Evolutionary conservation across 1,140 invertebrate genomes (phyloP), one percentile per base, ranked within the genome.

Genomic region (Mactra quadrangularis): DNA sequence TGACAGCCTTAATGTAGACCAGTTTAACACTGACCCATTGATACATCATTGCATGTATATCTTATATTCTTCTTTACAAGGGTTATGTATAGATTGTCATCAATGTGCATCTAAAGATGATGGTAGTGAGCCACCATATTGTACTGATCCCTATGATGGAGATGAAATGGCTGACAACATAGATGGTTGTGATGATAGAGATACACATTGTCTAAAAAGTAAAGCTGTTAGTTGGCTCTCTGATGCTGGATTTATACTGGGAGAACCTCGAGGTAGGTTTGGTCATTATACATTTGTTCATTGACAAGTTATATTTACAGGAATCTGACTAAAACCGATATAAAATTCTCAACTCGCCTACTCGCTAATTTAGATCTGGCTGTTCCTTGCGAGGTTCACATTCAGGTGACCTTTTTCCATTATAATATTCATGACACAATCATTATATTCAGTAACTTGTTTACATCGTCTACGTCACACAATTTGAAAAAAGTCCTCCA

Each of bases 221-320:
- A 88, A 86, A 68, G 85, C 76, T 15, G 70, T 84, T 0, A 33
- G 75, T 38, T 70, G 76, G 22, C 53, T 88, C 17, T 31, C 70
- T 50, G 87, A 88, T 53, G 83, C 87, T 29, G 87, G 87, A 17
- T 85, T 85, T 50, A 88, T 88, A 33, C 68, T 70, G 17, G 85
- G 87, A 25, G 68, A 77, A 70, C 74, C 83, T 22, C 84, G 83
- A 85, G 66, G 85, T 88, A 62, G 31, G 53, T 6, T 27, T 55
- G n/a, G n/a, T n/a, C n/a, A n/a, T n/a, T n/a, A n/a, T n/a, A n/a
- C n/a, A 60, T 25, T 60, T 60, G 2, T 22, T 22, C 3, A 13
- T n/a, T n/a, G n/a, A 50, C 11, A 50, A 50, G 47, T 11, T 50
- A 13, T 11, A 50, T n/a, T 50, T 50, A 50, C 47, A n/a, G 47